Evolutionary conservation across 2,888 invertebrate species (phyloP).

Genomic region (Temnothorax rugatulus): DNA sequence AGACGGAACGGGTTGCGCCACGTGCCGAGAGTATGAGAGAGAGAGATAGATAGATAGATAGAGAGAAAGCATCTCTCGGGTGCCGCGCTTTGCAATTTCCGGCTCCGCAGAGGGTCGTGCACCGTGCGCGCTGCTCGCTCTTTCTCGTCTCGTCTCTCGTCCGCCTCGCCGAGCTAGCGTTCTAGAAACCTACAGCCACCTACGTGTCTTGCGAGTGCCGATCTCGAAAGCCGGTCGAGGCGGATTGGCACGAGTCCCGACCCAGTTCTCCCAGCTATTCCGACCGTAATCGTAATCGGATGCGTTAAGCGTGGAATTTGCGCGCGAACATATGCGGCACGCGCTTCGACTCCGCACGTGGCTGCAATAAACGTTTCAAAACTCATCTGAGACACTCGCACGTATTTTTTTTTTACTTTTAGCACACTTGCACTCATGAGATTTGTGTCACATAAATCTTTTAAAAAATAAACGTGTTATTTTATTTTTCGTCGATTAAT

Average conservation of each 20-base stretch:
- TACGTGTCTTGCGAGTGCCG: conserved; percentile 67
- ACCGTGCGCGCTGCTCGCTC: neutral
- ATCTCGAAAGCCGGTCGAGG: conserved; percentile 73
- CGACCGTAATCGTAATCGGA: conserved; percentile 67
- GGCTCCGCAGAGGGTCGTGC: conserved; percentile 9
- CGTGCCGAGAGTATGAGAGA: neutral
- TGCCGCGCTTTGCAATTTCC: conserved; percentile 48
- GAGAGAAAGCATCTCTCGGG: neutral
- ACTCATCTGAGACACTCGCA: neutral
- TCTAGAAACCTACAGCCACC: conserved; percentile 74
- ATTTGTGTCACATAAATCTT: neutral
- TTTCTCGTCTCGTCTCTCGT: conserved; percentile 22
- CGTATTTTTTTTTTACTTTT: neutral
- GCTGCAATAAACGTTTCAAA: neutral
- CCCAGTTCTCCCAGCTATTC: conserved; percentile 71
- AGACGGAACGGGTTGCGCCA: neutral
- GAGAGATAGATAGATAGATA: neutral
- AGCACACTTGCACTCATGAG: neutral
- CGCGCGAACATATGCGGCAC: conserved; percentile 6
- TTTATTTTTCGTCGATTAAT: neutral
- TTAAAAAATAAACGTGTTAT: neutral
- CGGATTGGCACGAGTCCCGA: conserved; percentile 68
- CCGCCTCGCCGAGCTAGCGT: conserved; percentile 47
- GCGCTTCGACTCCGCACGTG: conserved; percentile 24
- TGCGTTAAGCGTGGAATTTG: conserved; percentile 44